Conservation (phyloP, 2,113 vertebrate species). For the Vicugna pacos region DNA sequence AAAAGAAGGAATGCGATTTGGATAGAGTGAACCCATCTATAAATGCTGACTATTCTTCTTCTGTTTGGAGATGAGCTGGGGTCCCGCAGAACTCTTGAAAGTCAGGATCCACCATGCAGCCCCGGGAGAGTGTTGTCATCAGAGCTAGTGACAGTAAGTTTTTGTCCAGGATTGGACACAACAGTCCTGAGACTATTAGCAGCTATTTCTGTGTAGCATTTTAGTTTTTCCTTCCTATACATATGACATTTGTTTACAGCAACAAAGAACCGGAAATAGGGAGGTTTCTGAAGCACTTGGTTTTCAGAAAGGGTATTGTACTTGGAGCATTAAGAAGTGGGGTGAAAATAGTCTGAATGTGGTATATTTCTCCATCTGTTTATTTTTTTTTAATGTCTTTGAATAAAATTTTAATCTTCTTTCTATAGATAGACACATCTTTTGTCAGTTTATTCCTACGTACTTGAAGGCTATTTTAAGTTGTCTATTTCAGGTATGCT, state of each 20-base stretch:
- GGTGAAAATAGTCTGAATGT: not conserved
- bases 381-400: slow-evolving; percentile 9
- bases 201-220: not conserved
- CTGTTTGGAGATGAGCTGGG: not conserved
- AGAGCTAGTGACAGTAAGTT: not conserved
- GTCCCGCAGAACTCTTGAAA: not conserved
- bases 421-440: not conserved
- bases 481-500: not conserved
- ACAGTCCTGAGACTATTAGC: not conserved
- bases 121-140: not conserved
- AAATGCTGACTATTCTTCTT: not conserved
- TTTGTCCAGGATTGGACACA: not conserved
- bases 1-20: slow-evolving; percentile 19
- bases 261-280: not conserved
- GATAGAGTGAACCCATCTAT: not conserved
- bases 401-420: slow-evolving; percentile 41
- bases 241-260: not conserved
- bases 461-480: not conserved
- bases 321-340: not conserved
- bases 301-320: not conserved
- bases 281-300: not conserved
- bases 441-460: not conserved
- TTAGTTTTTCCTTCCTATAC: not conserved
- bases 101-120: not conserved
- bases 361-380: not conserved